Evolutionary conservation across 2,888 invertebrate species (phyloP).

Genomic region (Euplagia quadripunctaria): DNA sequence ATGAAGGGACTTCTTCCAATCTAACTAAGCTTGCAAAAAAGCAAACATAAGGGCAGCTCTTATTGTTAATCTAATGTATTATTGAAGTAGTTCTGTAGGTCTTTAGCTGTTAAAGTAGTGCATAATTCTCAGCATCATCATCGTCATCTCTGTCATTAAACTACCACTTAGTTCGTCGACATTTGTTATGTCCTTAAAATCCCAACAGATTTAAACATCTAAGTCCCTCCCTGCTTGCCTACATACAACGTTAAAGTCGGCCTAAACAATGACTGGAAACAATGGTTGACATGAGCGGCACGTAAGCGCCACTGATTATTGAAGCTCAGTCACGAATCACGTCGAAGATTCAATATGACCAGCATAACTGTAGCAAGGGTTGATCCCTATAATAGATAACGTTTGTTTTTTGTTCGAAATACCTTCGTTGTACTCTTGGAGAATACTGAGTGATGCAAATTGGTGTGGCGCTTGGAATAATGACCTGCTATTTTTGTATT

Average conservation of each 20-base stretch:
- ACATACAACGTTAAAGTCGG: slow-evolving; percentile 30
- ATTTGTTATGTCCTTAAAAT: not conserved
- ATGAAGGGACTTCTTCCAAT: not conserved
- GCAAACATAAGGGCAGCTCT: not conserved
- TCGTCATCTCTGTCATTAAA: not conserved
- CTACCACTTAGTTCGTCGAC: not conserved
- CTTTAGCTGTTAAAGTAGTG: not conserved
- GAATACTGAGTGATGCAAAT: slow-evolving; percentile 24
- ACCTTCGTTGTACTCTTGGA: slow-evolving; percentile 8
- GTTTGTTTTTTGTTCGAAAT: slow-evolving; percentile 16
- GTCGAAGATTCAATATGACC: slow-evolving; percentile 34
- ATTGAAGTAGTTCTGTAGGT: not conserved
- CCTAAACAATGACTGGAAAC: slow-evolving; percentile 39
- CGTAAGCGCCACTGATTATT: slow-evolving; percentile 41
- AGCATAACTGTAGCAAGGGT: slow-evolving; percentile 11
- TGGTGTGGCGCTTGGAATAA: slow-evolving; percentile 10
- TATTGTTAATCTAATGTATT: not conserved
- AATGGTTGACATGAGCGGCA: slow-evolving; percentile 35
- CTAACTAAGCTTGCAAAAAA: not conserved
- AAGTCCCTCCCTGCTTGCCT: slow-evolving; percentile 36
- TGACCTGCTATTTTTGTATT: not conserved
- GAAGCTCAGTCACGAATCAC: slow-evolving; percentile 44
- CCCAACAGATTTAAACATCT: not conserved
- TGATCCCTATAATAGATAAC: slow-evolving; percentile 21
- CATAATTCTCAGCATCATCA: not conserved